Conservation (phyloP, 2,888 invertebrate species). For the Atethmia centrago region DNA sequence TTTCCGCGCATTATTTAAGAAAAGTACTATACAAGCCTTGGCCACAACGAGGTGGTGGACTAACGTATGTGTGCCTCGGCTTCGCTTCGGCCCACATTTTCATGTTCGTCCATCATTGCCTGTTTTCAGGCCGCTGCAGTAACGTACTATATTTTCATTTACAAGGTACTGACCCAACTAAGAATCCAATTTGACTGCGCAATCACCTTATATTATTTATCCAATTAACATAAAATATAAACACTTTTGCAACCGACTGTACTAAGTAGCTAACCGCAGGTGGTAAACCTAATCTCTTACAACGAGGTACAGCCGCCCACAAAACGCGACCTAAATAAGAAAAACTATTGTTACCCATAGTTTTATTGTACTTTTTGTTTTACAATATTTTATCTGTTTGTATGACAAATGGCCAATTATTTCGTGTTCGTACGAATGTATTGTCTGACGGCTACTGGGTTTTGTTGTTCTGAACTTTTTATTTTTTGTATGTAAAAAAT, state of each 20-base stretch:
- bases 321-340: conserved; percentile 48
- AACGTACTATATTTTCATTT: background rate
- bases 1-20: too few relatives aligned
- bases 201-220: too few relatives aligned
- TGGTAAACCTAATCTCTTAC: conserved; percentile 54
- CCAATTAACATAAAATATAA: conserved; percentile 4
- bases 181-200: too few relatives aligned
- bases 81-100: too few relatives aligned
- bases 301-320: conserved; percentile 56
- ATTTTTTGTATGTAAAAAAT: background rate
- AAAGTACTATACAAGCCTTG: too few relatives aligned
- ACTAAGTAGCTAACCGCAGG: conserved; percentile 50
- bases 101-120: too few relatives aligned
- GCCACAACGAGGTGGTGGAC: too few relatives aligned
- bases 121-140: too few relatives aligned
- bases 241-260: conserved; percentile 15
- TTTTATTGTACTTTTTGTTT: conserved; percentile 62
- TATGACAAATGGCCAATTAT: conserved; percentile 60
- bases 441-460: conserved; percentile 39
- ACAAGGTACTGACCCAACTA: too few relatives aligned
- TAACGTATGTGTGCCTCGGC: too few relatives aligned
- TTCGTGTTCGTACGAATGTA: conserved; percentile 38
- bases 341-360: conserved; percentile 54
- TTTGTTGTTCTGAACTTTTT: conserved; percentile 9
- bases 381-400: conserved; percentile 60